Base-by-base conservation (phyloP, 2,888 invertebrate species). In the Hirudinaria manillensis region DNA sequence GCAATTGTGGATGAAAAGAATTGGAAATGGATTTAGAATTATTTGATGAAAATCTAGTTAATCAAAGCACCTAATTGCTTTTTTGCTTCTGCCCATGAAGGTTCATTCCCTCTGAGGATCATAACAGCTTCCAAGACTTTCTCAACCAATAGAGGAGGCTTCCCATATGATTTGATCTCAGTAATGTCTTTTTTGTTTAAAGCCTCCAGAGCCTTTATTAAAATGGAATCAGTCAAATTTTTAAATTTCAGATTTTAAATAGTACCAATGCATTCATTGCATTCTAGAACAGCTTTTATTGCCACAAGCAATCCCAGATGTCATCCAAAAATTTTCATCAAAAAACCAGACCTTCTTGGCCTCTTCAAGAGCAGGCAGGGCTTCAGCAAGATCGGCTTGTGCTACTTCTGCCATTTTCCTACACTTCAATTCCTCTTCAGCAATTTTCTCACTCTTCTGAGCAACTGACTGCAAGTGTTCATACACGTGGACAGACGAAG, bases 41-140 rank as follows among this genome's bases (percentile, higher is more conserved):
- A 27, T 10, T 19, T 10, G 21, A 10, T 24, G 13, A 61, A 61
- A 61, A 53, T 53, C 13, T 19, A 27, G 29, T 19, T 10, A 61
- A 10, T 24, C 29, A 61, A 61, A 61, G 29, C 29, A 78, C 93
- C 92, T 27, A 94, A 88, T 81, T 93, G 91, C 45, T 91, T 89
- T 83, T 94, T 94, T 0, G 94, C 91, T 86, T 93, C 92, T 0
- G 90, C 89, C 94, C 94, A 95, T 0, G 90, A 91, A 1, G 93
- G 92, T 78, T 92, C 92, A 77, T 89, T 88, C 86, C 90, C 87
- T 82, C 89, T 88, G 32, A 94, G 85, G 81, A 93, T 93, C 87
- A 93, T 91, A 0, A 94, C 93, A 21, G 93, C 93, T 85, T 94
- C 93, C 89, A 94, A 89, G 32, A 85, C 85, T 89, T 92, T 92